Conservation (phyloP, 2,888 invertebrate genomes). For the Coleophora deauratella region DNA sequence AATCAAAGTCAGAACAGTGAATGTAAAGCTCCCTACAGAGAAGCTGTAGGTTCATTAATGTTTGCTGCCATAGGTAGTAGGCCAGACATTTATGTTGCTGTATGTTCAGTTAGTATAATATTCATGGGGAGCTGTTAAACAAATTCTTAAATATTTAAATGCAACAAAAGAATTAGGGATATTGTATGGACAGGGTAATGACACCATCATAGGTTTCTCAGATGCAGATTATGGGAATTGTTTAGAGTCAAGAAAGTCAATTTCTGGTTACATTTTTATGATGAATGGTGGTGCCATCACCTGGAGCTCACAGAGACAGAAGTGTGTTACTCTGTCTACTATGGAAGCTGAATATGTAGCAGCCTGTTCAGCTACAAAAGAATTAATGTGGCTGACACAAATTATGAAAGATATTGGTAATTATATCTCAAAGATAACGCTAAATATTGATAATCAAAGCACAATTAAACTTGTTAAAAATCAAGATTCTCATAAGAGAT, state of each 20-base stretch:
- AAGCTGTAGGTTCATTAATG: too few species aligned
- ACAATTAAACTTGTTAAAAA: background rate
- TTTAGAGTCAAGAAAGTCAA: background rate
- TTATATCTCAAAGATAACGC: background rate
- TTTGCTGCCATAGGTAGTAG: too few species aligned
- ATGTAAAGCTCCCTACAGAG: too few species aligned
- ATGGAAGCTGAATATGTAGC: slow-evolving; percentile 8
- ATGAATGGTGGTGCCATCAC: slow-evolving; percentile 2
- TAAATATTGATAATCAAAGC: slow-evolving; percentile 1
- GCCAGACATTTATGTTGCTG: too few species aligned
- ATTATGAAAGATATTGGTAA: background rate
- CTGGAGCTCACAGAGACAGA: slow-evolving; percentile 3
- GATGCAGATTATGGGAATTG: too few species aligned
- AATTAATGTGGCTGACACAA: slow-evolving; percentile 1
- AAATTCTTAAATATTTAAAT: too few species aligned
- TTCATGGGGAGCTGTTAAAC: too few species aligned
- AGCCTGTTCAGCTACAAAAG: slow-evolving; percentile 1
- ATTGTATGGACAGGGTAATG: too few species aligned
- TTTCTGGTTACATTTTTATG: slow-evolving; percentile 2
- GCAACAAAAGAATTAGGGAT: too few species aligned
- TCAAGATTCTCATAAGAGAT: background rate
- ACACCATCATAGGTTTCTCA: too few species aligned
- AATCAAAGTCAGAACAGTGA: too few species aligned
- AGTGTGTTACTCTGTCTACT: slow-evolving; percentile 3
- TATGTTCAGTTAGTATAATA: too few species aligned